phyloP scores from a whole-genome alignment of 1,140 invertebrate genomes.

The Piezodorus guildinii region DNA sequence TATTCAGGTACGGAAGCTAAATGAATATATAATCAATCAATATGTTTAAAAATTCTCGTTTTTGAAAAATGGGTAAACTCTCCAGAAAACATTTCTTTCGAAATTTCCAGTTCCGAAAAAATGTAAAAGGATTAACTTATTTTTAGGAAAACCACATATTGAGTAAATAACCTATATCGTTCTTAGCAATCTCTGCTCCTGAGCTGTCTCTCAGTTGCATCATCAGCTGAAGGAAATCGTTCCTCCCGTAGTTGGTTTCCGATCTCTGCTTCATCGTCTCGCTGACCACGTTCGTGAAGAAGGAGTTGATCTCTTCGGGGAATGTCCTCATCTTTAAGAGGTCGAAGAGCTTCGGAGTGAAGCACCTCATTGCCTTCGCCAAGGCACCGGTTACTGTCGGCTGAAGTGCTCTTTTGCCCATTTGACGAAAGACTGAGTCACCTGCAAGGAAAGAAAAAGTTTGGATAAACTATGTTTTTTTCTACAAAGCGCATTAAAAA shows the following conservation, averaged over 20 bases:
- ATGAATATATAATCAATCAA: no score
- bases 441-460: slow-evolving; percentile 16
- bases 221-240: slow-evolving; percentile 31
- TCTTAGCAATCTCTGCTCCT: not conserved
- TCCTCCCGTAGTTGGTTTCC: slow-evolving; percentile 25
- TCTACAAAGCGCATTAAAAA: no score
- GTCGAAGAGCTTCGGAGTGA: slow-evolving; percentile 23
- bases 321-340: slow-evolving; percentile 22
- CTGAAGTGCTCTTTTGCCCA: slow-evolving; percentile 18
- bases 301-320: slow-evolving; percentile 23
- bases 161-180: not conserved
- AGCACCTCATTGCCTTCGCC: not conserved
- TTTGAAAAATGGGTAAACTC: no score
- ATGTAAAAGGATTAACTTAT: not conserved
- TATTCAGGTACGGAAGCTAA: no score
- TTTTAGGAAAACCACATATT: not conserved
- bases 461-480: no score
- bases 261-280: slow-evolving; percentile 28
- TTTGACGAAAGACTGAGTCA: slow-evolving; percentile 25
- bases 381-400: not conserved
- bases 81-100: no score
- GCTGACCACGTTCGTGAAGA: slow-evolving; percentile 26
- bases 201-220: slow-evolving; percentile 25
- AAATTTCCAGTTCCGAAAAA: no score
- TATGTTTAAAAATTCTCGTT: no score